These are phyloP conservation scores for Drosophila simulans DNA, from an alignment of 1,140 invertebrate genomes.

Conservation along the genomic window DNA sequence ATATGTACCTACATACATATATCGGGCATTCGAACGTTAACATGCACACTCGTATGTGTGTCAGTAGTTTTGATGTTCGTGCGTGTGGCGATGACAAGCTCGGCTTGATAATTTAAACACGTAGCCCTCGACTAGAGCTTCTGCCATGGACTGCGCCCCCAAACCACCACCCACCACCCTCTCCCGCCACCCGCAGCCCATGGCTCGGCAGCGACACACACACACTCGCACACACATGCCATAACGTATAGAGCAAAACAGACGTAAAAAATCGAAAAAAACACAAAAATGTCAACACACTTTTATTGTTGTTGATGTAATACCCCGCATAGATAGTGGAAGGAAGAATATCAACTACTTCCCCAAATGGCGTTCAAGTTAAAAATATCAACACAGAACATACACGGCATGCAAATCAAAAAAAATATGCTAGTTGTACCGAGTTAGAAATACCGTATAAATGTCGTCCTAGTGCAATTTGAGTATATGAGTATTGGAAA, in stretches of 20 bases:
- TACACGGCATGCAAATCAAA: background rate
- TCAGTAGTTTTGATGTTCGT: slow-evolving; percentile 48
- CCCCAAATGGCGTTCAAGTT: background rate
- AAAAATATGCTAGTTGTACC: no score
- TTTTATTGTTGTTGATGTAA: slow-evolving; percentile 65
- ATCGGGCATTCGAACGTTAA: slow-evolving; percentile 15
- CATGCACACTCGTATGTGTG: slow-evolving; percentile 43
- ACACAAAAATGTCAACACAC: slow-evolving; percentile 78
- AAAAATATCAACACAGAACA: slow-evolving; percentile 3
- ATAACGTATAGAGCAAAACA: slow-evolving; percentile 75
- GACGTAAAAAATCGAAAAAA: slow-evolving; percentile 59
- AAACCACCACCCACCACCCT: slow-evolving; percentile 17
- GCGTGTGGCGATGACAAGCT: slow-evolving; percentile 76
- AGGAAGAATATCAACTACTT: slow-evolving; percentile 8
- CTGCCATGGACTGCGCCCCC: slow-evolving; percentile 22
- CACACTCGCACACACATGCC: slow-evolving; percentile 22
- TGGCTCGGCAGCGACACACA: slow-evolving; percentile 22
- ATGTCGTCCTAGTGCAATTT: no score
- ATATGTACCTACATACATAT: background rate
- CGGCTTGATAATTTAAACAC: slow-evolving; percentile 81
- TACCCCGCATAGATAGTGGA: slow-evolving; percentile 38
- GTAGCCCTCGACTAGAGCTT: slow-evolving; percentile 50
- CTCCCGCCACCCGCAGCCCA: slow-evolving; percentile 24
- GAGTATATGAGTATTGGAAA: no score
- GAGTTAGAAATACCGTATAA: no score